Evolutionary conservation across 2,797 vertebrate genomes (phyloP).

Genomic region (Typhlichthys eigenmanni): DNA sequence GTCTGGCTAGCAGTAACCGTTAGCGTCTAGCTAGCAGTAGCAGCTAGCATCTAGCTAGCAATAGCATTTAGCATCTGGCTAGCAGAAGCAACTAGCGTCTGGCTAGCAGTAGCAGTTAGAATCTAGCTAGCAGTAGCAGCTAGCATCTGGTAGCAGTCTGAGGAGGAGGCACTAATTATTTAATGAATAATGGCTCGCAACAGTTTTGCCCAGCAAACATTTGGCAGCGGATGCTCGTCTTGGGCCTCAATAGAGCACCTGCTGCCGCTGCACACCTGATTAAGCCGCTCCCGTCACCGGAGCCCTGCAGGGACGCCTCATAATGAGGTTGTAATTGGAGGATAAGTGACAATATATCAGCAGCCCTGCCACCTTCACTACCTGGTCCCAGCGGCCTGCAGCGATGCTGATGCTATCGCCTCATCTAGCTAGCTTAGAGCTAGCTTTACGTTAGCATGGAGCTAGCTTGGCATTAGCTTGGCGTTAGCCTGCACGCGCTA

Average conservation of each 20-base stretch:
- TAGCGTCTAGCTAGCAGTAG: too few relatives aligned
- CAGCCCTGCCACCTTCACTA: slow-evolving; percentile 71
- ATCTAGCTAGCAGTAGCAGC: too few relatives aligned
- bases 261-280: slow-evolving; percentile 50
- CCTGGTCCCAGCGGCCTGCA: slow-evolving; percentile 63
- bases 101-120: too few relatives aligned
- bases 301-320: slow-evolving; percentile 53
- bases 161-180: too few relatives aligned
- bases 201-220: not conserved
- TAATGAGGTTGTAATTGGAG: slow-evolving; percentile 82
- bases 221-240: slow-evolving; percentile 13
- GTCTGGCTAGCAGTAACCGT: too few relatives aligned
- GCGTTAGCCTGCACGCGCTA: slow-evolving; percentile 19
- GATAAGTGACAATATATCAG: slow-evolving; percentile 80
- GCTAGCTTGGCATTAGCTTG: slow-evolving; percentile 51
- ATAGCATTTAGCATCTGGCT: too few relatives aligned
- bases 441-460: slow-evolving; percentile 50
- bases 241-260: slow-evolving; percentile 46
- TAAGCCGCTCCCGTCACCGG: slow-evolving; percentile 62
- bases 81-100: too few relatives aligned
- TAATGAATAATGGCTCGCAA: not conserved
- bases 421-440: too few relatives aligned
- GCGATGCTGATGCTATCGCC: slow-evolving; percentile 43
- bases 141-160: too few relatives aligned
- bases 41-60: too few relatives aligned